Evolutionary conservation across 2,888 invertebrate species (phyloP).

Genomic region (Alloplasta piceator): DNA sequence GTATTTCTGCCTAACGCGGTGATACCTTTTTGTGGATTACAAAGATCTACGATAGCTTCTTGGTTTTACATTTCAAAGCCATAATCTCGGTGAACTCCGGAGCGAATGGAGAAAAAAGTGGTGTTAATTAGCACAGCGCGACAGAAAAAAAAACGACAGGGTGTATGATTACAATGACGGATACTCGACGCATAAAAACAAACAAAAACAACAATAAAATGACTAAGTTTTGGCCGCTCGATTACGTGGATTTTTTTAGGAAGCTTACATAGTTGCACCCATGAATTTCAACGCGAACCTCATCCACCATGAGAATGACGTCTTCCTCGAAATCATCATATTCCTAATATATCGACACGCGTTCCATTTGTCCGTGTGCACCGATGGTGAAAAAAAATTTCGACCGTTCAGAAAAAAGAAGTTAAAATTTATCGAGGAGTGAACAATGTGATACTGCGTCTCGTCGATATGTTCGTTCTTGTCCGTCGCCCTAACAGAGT

Average conservation of each 20-base stretch:
- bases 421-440: no score
- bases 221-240: neutral
- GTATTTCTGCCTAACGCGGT: no score
- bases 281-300: constrained; percentile 80
- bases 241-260: neutral
- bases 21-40: no score
- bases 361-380: constrained; percentile 52
- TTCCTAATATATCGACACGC: constrained; percentile 75
- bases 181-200: no score
- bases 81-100: no score
- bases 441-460: neutral
- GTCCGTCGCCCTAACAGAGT: constrained; percentile 9
- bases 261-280: constrained; percentile 80
- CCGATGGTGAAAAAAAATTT: constrained; percentile 40
- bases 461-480: neutral
- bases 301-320: constrained; percentile 79
- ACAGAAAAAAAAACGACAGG: no score
- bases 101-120: no score
- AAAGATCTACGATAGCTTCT: no score
- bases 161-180: no score
- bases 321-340: constrained; percentile 81
- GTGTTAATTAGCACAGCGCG: no score
- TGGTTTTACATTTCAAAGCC: no score
- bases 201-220: neutral
- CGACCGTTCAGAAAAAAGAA: neutral